These are phyloP conservation scores for Agrenia bidenticulata DNA, from an alignment of 2,888 invertebrate species.

Conservation along the genomic window DNA sequence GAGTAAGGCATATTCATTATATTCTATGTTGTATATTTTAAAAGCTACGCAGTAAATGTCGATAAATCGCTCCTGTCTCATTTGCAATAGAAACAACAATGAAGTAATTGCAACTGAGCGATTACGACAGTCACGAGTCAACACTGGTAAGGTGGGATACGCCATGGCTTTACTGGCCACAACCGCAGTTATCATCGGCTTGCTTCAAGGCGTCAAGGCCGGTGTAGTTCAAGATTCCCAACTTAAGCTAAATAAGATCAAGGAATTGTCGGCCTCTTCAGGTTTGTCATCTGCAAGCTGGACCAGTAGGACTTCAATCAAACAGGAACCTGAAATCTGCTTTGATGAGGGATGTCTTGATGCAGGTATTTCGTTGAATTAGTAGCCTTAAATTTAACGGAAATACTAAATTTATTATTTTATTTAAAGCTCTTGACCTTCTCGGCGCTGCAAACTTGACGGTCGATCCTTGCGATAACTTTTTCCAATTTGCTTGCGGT, in stretches of 20 bases:
- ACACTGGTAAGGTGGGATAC: neutral
- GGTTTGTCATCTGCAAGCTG: neutral
- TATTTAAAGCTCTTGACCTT: constrained; percentile 40
- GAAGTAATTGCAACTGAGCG: neutral
- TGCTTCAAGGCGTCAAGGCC: neutral
- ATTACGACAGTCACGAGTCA: neutral
- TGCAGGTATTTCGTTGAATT: constrained; percentile 21
- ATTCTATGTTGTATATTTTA: too few species aligned
- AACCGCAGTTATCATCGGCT: neutral
- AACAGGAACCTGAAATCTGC: constrained; percentile 26
- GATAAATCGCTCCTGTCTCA: too few species aligned
- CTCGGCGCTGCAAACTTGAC: constrained; percentile 43
- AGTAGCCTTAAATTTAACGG: neutral
- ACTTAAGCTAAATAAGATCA: neutral
- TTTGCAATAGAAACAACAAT: neutral
- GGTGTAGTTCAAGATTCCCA: neutral
- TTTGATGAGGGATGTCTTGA: constrained; percentile 33
- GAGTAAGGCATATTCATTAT: too few species aligned
- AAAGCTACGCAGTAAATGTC: too few species aligned
- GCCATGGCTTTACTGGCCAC: neutral
- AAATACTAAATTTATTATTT: too few species aligned
- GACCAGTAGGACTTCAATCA: neutral
- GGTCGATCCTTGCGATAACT: constrained; percentile 47
- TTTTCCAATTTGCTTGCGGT: constrained; percentile 45
- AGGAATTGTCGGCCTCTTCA: neutral